Base-by-base conservation (phyloP, 1,140 invertebrate species). In the Monochamus saltuarius region DNA sequence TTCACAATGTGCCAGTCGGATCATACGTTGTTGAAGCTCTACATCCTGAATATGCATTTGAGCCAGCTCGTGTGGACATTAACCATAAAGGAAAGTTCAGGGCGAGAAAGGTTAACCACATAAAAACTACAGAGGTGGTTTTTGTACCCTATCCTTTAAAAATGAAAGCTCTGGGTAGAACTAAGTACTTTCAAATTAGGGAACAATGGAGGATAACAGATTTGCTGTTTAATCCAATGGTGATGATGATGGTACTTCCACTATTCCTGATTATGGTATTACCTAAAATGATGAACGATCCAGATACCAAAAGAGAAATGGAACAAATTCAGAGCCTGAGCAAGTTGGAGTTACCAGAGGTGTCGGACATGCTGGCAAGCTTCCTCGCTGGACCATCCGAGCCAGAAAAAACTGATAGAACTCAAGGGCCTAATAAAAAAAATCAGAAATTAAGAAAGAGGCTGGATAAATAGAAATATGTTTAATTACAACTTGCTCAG, bases 241-340 rank as follows among this genome's bases (percentile, higher is more conserved):
- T 98, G 1, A 82, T 98, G 53, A 98, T 98, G 90, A 98, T 98
- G 95, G 86, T 98, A 19, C 73, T 97, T 49, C 96, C 96, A 1
- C 79, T 98, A 9, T 66, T 97, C 0, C 75, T 98, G 0, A 92
- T 99, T 62, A 90, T 98, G 86, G 82, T 98, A 57, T 78, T 98
- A 66, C 95, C 96, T 8, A 97, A 97, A 79, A 89, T 98, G 83
- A 94, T 98, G 87, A 97, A 94, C 75, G 95, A 98, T 80, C 93
- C 94, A 43, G 95, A 98, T 78, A 94, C 95, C 1, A 87, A 92
- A 85, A 85, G 94, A 85, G 94, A 96, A 82, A 89, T 97, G 80
- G 94, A 96, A 74, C 91, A 95, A 67, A 82, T 96, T 22, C 87
- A 87, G 64, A 89, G 84, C 75, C 80, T 92, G 64, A 87, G 89